phyloP scores from a whole-genome alignment of 2,797 vertebrate species.

The Hemitrygon akajei region DNA sequence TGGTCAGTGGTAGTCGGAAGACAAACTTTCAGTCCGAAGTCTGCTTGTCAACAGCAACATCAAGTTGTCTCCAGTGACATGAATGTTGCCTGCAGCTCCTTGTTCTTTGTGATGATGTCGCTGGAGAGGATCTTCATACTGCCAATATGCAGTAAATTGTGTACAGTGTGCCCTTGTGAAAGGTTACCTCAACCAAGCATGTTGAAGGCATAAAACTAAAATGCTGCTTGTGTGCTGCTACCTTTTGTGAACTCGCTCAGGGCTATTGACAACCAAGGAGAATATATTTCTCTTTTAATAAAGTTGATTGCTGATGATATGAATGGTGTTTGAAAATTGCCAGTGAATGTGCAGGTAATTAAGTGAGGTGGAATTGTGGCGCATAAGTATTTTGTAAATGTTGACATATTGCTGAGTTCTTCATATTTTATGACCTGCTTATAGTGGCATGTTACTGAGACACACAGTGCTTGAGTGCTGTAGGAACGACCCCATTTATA shows the following conservation, averaged over 20 bases:
- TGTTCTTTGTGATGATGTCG: conserved; percentile 10
- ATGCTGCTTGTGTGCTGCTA: neutral
- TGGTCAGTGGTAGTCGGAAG: neutral
- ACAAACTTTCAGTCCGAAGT: neutral
- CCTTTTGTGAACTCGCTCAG: neutral
- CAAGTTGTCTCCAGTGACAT: conserved; percentile 22
- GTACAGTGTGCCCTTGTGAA: neutral
- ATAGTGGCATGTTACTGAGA: neutral
- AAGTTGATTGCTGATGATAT: neutral
- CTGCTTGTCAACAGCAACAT: neutral
- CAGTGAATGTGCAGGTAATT: neutral
- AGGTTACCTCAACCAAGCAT: neutral
- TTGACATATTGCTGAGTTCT: neutral
- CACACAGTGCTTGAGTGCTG: neutral
- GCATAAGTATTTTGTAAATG: neutral
- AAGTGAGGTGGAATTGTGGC: neutral
- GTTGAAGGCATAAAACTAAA: conserved; percentile 9
- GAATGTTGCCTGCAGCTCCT: conserved; percentile 8
- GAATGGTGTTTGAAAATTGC: neutral
- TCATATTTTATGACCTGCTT: neutral
- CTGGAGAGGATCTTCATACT: conserved; percentile 7
- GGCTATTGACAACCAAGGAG: neutral
- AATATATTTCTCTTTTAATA: neutral
- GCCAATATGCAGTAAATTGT: conserved; percentile 7
- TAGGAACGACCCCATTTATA: neutral